Evolutionary conservation across 2,113 vertebrate genomes (phyloP).

Genomic region (Mus pahari): DNA sequence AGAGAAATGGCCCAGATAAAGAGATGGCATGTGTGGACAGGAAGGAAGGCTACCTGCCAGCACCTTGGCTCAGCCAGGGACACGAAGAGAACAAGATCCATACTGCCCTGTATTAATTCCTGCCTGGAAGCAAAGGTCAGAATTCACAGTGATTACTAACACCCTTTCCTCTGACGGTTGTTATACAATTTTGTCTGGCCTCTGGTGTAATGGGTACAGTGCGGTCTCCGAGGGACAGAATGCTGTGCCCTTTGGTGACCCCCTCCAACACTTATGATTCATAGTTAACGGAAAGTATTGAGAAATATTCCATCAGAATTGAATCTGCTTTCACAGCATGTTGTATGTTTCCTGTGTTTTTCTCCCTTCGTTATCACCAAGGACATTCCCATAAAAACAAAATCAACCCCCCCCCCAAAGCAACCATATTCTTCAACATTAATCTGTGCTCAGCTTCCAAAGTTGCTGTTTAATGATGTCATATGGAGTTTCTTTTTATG

Average conservation of each 20-base stretch:
- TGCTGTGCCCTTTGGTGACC: slow-evolving; percentile 46
- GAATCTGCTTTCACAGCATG: slow-evolving; percentile 60
- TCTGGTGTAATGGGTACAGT: slow-evolving; percentile 42
- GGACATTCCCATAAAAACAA: slow-evolving; percentile 66
- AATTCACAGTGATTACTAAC: slow-evolving; percentile 30
- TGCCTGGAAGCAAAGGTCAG: slow-evolving; percentile 47
- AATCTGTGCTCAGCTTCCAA: slow-evolving; percentile 29
- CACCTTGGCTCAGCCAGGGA: slow-evolving; percentile 49
- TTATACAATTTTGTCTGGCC: slow-evolving; percentile 47
- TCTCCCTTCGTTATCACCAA: slow-evolving; percentile 69
- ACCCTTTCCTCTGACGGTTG: slow-evolving; percentile 41
- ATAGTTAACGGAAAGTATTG: slow-evolving; percentile 71
- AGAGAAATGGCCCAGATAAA: slow-evolving; percentile 70
- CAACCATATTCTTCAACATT: slow-evolving; percentile 21
- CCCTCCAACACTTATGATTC: slow-evolving; percentile 70
- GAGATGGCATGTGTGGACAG: slow-evolving; percentile 66
- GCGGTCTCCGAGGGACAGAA: slow-evolving; percentile 6
- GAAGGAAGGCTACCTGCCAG: slow-evolving; percentile 70
- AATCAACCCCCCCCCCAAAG: neutral
- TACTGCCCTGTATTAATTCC: slow-evolving; percentile 59
- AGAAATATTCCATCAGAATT: slow-evolving; percentile 78
- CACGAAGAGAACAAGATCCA: slow-evolving; percentile 25
- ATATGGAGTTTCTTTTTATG: slow-evolving; percentile 6
- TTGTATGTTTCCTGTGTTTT: slow-evolving; percentile 71
- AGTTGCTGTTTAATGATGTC: slow-evolving; percentile 7